Conservation (phyloP, 2,113 vertebrate species). For the Cheilinus undulatus region DNA sequence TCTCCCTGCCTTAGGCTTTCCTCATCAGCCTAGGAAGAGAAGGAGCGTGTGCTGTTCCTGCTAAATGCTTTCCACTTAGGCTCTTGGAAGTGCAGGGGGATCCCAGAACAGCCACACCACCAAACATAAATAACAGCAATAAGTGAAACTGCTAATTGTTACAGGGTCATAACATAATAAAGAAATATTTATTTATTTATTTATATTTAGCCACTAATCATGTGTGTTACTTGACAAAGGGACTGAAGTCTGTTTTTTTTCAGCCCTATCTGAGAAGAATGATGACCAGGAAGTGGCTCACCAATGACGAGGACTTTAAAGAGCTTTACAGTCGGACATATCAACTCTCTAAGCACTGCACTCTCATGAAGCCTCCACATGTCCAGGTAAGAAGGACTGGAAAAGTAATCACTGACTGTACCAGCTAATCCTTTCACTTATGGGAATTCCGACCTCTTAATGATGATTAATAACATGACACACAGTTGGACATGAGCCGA, state of each 20-base stretch:
- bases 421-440: neutral
- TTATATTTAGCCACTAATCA: no score
- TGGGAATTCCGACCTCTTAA: neutral
- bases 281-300: constrained; percentile 84
- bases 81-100: no score
- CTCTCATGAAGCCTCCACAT: constrained; percentile 62
- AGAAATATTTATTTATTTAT: no score
- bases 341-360: constrained; percentile 60
- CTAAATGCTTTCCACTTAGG: no score
- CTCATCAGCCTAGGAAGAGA: no score
- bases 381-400: constrained; percentile 65
- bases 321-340: constrained; percentile 47
- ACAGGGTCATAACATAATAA: no score
- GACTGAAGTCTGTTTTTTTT: neutral
- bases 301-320: constrained; percentile 72
- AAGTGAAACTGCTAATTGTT: no score
- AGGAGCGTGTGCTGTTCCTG: no score
- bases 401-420: neutral
- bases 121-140: no score
- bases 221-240: no score
- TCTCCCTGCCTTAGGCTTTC: no score
- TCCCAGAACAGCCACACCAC: no score
- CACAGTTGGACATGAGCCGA: neutral
- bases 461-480: neutral
- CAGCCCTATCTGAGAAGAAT: constrained; percentile 77